These are phyloP conservation scores for Drosophila athabasca DNA, from an alignment of 1,140 invertebrate genomes.

Conservation along the genomic window DNA sequence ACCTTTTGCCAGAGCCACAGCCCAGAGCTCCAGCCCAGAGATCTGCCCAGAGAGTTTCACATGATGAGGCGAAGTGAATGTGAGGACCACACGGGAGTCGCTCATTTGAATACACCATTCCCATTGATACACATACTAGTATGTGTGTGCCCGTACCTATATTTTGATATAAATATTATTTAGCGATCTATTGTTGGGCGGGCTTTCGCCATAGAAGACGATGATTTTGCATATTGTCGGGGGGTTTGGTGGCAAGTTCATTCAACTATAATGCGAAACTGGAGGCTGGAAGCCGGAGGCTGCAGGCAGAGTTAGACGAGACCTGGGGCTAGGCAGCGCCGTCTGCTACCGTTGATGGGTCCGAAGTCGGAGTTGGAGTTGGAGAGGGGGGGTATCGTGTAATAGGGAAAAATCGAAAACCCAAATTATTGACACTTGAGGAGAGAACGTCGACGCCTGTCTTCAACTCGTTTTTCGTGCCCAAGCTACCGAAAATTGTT, in stretches of 20 bases:
- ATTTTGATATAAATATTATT: conserved; percentile 71
- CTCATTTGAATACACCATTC: conserved; percentile 16
- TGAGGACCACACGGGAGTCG: conserved; percentile 50
- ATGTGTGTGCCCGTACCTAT: conserved; percentile 19
- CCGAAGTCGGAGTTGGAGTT: conserved; percentile 1
- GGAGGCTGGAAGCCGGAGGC: neutral
- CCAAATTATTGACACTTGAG: conserved; percentile 82
- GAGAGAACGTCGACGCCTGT: conserved; percentile 53
- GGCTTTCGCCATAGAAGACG: conserved; percentile 61
- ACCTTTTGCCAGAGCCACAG: conserved; percentile 47
- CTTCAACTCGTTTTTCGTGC: conserved; percentile 44
- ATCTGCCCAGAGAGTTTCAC: conserved; percentile 34
- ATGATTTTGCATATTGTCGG: conserved; percentile 75
- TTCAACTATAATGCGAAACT: conserved; percentile 66
- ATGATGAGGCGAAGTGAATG: conserved; percentile 53
- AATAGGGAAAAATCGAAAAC: conserved; percentile 40
- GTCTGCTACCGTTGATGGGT: conserved; percentile 17
- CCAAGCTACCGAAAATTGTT: conserved; percentile 74
- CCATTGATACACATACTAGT: conserved; percentile 1
- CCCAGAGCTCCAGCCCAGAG: conserved; percentile 40
- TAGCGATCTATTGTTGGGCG: conserved; percentile 65
- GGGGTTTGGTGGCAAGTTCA: conserved; percentile 59
- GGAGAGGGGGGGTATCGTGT: conserved; percentile 8
- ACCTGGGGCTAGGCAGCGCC: conserved; percentile 10
- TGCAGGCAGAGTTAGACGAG: conserved; percentile 1